Evolutionary conservation across 2,888 invertebrate species (phyloP), one percentile per base, ranked within the genome.

Genomic region (Hypercompe scribonia): DNA sequence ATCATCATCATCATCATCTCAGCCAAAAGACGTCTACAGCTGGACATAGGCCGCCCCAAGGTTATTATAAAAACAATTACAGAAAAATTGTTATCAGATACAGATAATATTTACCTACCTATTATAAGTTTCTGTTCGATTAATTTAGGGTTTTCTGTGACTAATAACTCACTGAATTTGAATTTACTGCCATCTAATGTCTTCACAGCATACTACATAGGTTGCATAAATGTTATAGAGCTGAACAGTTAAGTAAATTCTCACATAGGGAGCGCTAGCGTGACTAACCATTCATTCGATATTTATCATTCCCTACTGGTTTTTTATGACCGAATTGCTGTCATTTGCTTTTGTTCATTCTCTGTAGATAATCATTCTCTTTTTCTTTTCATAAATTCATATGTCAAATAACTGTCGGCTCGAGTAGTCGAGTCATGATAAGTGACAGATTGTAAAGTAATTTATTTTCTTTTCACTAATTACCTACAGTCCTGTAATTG

Each of bases 361-460:
- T 58, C 31, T 54, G 8, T 28, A 10, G 10, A 2, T n/a, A 13
- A 28, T 28, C 28, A 28, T 28, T n/a, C 31, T 28, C 31, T 4
- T 58, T 31, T 58, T 28, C 58, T 28, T 28, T n/a, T 13, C n/a
- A 54, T 58, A 50, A 10, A 46, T 24, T 50, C 70, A 31, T 18
- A 70, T 75, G 76, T 73, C 74, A 76, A 84, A 76, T 84, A 85
- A 86, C 86, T 87, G 87, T 74, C 76, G 36, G 72, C 85, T 75
- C 76, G 36, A 70, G 72, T 74, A 81, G 79, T 76, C 70, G 50
- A 28, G 54, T 68, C 28, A 33, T 61, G 11, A n/a, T 54, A 15
- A 3, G 15, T 42, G 42, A 42, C 4, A 21, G 21, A 46, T 3
- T 7, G 8, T 36, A n/a, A 18, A 31, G 13, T 36, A 54, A 34